Evolutionary conservation across 2,113 vertebrate genomes (phyloP).

Genomic region (Ramphastos sulfuratus): DNA sequence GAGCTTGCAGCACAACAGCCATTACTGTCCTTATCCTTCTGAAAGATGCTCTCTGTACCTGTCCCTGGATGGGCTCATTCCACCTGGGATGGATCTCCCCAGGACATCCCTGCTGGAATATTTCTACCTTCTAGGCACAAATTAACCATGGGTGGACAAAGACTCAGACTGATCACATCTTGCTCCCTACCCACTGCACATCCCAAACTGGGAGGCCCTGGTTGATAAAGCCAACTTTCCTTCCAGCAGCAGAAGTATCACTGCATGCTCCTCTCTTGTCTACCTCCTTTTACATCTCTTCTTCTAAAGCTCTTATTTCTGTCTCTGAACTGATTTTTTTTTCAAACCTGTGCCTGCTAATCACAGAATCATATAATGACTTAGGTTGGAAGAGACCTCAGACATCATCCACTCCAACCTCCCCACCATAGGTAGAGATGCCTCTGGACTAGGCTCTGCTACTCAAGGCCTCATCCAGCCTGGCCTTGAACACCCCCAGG

Average conservation of each 20-base stretch:
- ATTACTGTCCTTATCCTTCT: not conserved
- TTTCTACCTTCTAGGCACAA: accelerated
- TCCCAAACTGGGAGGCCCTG: not conserved
- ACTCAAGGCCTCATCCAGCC: no score
- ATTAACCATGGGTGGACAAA: accelerated
- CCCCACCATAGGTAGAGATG: no score
- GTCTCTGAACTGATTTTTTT: not conserved
- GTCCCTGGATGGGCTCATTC: not conserved
- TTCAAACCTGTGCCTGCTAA: not conserved
- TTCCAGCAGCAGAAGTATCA: not conserved
- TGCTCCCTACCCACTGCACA: not conserved
- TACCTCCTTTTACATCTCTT: not conserved
- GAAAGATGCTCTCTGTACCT: not conserved
- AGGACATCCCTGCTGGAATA: not conserved
- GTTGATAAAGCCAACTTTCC: not conserved
- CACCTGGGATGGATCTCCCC: not conserved
- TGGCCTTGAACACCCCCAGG: no score
- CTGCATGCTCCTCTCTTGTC: not conserved
- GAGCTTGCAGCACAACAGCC: not conserved
- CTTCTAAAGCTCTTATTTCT: not conserved
- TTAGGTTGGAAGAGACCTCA: no score
- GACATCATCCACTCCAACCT: no score
- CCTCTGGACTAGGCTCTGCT: no score
- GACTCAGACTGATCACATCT: not conserved
- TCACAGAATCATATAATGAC: no score